These are phyloP conservation scores for Anagrus nilaparvatae DNA, from an alignment of 1,140 invertebrate species.

Conservation along the genomic window DNA sequence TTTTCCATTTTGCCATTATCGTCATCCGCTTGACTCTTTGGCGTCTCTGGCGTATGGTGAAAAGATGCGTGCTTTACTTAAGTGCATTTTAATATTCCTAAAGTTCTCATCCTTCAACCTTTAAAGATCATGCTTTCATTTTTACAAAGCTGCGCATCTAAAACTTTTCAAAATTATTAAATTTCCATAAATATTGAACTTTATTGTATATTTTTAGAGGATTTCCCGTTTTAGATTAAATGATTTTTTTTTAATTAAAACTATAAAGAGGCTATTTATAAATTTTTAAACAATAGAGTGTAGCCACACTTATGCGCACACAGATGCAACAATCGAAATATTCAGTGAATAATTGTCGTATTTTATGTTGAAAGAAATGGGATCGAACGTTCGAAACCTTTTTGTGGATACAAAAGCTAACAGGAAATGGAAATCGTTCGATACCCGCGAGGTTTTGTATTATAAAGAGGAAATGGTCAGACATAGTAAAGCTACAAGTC, in stretches of 20 bases:
- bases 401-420: no score
- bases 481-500: no score
- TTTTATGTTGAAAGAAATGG: neutral
- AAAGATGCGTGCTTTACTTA: constrained; percentile 2
- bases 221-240: constrained; percentile 12
- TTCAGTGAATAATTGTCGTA: constrained; percentile 2
- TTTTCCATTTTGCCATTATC: constrained; percentile 12
- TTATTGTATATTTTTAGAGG: no score
- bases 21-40: constrained; percentile 8
- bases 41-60: constrained; percentile 5
- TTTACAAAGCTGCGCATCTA: neutral
- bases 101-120: neutral
- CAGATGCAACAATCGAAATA: neutral
- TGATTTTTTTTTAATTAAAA: no score
- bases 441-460: no score
- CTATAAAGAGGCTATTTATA: no score
- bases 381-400: no score
- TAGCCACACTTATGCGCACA: neutral
- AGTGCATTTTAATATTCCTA: constrained; percentile 14
- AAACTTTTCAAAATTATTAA: no score
- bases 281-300: constrained; percentile 8
- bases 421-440: no score
- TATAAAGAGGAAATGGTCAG: no score
- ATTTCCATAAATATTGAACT: no score
- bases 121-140: neutral